Percentiles rank a stretch among this genome's conserved stretches.
These are phyloP conservation scores for Manduca sexta DNA, from an alignment of 1,140 invertebrate species.

Conservation along the genomic window DNA sequence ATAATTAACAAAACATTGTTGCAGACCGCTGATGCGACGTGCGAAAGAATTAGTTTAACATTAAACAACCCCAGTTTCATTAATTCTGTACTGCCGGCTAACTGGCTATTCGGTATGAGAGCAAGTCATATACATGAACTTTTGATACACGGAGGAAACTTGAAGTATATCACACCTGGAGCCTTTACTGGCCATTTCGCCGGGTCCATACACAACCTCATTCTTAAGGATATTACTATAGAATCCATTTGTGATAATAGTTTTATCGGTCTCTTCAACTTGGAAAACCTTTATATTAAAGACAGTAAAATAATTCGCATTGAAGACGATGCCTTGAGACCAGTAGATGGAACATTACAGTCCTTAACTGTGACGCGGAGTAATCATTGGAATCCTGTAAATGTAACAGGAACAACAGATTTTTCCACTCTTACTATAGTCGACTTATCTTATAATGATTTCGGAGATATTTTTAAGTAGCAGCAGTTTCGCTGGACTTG, in stretches of 20 bases:
- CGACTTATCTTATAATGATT: constrained; percentile 47
- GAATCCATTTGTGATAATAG: constrained; percentile 28
- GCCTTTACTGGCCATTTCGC: constrained; percentile 40
- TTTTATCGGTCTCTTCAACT: constrained; percentile 39
- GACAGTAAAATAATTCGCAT: constrained; percentile 29
- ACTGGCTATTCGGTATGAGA: constrained; percentile 37
- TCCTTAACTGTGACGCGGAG: constrained; percentile 35
- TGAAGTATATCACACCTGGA: constrained; percentile 33
- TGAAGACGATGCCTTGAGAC: constrained; percentile 26
- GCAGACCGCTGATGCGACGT: constrained; percentile 31
- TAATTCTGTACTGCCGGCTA: constrained; percentile 35
- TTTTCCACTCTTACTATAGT: constrained; percentile 26
- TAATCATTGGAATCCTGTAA: constrained; percentile 40
- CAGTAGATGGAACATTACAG: constrained; percentile 36
- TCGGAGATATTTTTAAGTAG: constrained; percentile 31
- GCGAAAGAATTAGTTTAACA: constrained; percentile 25
- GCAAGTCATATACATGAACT: constrained; percentile 28
- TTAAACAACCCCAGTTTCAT: constrained; percentile 33
- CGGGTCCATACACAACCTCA: constrained; percentile 25
- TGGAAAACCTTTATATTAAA: constrained; percentile 35
- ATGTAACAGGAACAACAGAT: constrained; percentile 38
- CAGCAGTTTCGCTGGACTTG: constrained; percentile 36
- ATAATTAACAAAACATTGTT: constrained; percentile 19
- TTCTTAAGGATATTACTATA: constrained; percentile 34
- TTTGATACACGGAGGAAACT: constrained; percentile 42